Conservation (phyloP, 2,113 vertebrate genomes). For the Takifugu bimaculatus region DNA sequence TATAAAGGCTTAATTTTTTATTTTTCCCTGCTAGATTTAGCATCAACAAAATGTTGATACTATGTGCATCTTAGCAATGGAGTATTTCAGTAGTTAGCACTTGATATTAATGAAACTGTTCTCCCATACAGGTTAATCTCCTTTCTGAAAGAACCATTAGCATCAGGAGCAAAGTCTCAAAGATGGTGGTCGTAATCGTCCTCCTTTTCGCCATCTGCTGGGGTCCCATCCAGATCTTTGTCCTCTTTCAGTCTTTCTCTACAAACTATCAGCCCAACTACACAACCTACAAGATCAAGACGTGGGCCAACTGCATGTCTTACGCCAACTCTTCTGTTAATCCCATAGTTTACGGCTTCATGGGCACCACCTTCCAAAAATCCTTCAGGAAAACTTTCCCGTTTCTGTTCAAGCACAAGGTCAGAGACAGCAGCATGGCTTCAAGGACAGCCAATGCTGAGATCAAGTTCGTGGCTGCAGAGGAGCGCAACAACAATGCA, state of each 20-base stretch:
- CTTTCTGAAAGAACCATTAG: constrained; percentile 81
- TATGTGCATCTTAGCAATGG: too few species aligned
- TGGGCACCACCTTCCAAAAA: constrained; percentile 83
- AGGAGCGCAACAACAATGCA: constrained; percentile 66
- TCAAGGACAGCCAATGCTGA: constrained; percentile 81
- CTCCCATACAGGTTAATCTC: constrained; percentile 73
- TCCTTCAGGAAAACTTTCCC: constrained; percentile 82
- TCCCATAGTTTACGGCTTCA: constrained; percentile 79
- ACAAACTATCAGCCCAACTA: constrained; percentile 74
- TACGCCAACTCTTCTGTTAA: constrained; percentile 83
- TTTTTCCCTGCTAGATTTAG: too few species aligned
- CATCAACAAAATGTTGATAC: too few species aligned
- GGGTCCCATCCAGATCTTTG: constrained; percentile 85
- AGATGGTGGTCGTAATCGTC: constrained; percentile 85
- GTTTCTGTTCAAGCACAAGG: constrained; percentile 78
- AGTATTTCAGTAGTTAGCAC: not conserved
- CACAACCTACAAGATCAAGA: constrained; percentile 81
- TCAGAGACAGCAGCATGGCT: constrained; percentile 75
- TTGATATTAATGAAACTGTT: not conserved
- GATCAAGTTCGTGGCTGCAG: constrained; percentile 81
- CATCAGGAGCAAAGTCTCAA: constrained; percentile 80
- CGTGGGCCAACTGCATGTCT: constrained; percentile 83
- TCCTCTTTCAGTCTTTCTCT: constrained; percentile 80
- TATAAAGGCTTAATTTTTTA: too few species aligned
- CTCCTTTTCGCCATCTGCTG: constrained; percentile 84